Conservation (phyloP, 2,113 vertebrate species). For the Tympanuchus pallidicinctus region DNA sequence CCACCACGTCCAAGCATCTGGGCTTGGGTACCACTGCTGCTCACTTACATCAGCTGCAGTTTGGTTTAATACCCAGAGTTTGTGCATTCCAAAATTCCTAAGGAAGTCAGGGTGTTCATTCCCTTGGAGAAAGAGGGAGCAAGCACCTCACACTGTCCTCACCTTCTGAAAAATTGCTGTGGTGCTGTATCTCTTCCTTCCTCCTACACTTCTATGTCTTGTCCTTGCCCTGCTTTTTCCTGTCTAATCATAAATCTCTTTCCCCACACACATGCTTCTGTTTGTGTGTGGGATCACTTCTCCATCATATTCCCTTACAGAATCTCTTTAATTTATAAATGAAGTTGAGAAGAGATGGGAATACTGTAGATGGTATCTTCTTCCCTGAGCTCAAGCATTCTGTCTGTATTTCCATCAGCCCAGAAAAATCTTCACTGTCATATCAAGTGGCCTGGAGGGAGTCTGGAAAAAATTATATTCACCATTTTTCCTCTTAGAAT, state of each 20-base stretch:
- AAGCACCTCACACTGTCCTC: background rate
- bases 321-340: background rate
- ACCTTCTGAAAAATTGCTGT: background rate
- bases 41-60: background rate
- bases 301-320: constrained; percentile 23
- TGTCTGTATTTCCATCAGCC: background rate
- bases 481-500: background rate
- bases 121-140: background rate
- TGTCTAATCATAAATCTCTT: constrained; percentile 18
- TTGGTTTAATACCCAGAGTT: background rate
- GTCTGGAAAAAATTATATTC: background rate
- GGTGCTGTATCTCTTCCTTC: constrained; percentile 1
- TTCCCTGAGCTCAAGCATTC: background rate
- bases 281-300: constrained; percentile 54
- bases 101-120: background rate
- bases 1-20: background rate
- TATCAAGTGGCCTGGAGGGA: background rate
- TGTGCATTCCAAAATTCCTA: background rate
- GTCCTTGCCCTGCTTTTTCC: constrained; percentile 42
- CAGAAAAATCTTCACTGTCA: background rate
- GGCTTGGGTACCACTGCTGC: background rate
- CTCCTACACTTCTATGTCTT: constrained; percentile 34
- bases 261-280: constrained; percentile 21
- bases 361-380: background rate
- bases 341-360: background rate